These are phyloP conservation scores for Cryptotis parvus DNA, from an alignment of 2,113 vertebrate genomes.

Conservation along the genomic window DNA sequence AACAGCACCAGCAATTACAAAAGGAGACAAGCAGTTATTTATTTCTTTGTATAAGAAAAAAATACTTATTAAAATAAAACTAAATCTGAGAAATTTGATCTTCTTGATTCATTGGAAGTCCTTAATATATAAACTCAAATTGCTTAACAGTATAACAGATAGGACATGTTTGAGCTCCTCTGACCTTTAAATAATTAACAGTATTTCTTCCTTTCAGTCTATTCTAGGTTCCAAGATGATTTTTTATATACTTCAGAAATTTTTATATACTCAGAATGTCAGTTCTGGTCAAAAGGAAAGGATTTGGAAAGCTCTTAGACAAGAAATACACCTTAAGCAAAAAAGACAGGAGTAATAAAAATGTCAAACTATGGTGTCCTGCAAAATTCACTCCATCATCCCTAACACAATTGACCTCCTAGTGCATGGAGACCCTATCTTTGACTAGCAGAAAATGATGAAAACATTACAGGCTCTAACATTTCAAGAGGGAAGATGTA, in stretches of 20 bases:
- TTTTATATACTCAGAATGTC: neutral
- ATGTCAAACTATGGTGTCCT: neutral
- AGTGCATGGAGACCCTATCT: neutral
- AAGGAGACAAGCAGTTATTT: neutral
- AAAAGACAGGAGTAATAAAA: neutral
- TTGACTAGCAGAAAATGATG: neutral
- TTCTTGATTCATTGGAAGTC: neutral
- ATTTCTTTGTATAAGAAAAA: neutral
- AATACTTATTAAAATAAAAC: neutral
- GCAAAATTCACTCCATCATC: neutral
- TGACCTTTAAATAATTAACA: conserved; percentile 28
- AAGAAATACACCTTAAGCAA: neutral
- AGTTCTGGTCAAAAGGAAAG: neutral
- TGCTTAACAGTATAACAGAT: conserved; percentile 18
- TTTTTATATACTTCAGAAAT: neutral
- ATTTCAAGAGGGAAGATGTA: neutral
- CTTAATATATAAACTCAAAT: conserved; percentile 9
- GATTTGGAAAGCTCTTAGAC: neutral
- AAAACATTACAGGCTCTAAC: neutral
- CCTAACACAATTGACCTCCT: neutral
- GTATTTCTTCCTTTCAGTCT: neutral
- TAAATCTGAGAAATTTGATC: neutral
- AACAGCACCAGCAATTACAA: neutral
- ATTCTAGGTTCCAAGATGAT: neutral
- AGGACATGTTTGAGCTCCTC: neutral